phyloP scores from a whole-genome alignment of 2,797 vertebrate species.

The Esox masquinongy region DNA sequence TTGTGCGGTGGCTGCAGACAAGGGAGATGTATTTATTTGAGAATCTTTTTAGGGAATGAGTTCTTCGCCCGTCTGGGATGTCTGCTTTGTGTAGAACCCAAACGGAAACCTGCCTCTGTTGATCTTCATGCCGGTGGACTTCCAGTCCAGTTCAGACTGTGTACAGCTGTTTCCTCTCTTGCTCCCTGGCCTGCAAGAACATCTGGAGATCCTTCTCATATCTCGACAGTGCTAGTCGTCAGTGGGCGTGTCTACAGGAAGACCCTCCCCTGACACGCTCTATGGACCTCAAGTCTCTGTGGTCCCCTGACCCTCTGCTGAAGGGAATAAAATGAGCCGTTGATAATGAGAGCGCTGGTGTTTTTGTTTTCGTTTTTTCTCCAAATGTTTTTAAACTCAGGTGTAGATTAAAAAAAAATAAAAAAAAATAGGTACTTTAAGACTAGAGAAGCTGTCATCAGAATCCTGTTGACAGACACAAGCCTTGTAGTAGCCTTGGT shows the following conservation, averaged over 20 bases:
- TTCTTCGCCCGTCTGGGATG: neutral
- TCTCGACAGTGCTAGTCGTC: constrained; percentile 13
- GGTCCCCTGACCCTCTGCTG: neutral
- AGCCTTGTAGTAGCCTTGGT: constrained; percentile 64
- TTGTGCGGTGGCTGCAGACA: constrained; percentile 13
- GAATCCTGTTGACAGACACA: constrained; percentile 41
- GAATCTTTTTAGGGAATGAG: constrained; percentile 14
- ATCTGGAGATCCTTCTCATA: constrained; percentile 45
- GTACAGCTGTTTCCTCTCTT: constrained; percentile 20
- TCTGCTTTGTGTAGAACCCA: constrained; percentile 15
- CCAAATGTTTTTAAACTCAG: constrained; percentile 71
- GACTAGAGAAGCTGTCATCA: constrained; percentile 42
- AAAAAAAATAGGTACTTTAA: constrained; percentile 61
- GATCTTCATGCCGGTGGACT: constrained; percentile 20
- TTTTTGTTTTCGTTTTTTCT: constrained; percentile 40
- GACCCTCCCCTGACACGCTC: neutral
- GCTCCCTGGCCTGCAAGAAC: constrained; percentile 40
- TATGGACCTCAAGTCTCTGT: neutral
- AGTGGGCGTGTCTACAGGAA: constrained; percentile 11
- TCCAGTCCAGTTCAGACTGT: constrained; percentile 25
- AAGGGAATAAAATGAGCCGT: constrained; percentile 16
- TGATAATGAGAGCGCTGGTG: neutral
- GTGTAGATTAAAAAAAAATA: constrained; percentile 47
- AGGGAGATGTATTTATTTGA: constrained; percentile 11
- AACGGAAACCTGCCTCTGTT: constrained; percentile 11